Conservation (phyloP, 2,113 vertebrate genomes). For the Glaucomys volans region DNA sequence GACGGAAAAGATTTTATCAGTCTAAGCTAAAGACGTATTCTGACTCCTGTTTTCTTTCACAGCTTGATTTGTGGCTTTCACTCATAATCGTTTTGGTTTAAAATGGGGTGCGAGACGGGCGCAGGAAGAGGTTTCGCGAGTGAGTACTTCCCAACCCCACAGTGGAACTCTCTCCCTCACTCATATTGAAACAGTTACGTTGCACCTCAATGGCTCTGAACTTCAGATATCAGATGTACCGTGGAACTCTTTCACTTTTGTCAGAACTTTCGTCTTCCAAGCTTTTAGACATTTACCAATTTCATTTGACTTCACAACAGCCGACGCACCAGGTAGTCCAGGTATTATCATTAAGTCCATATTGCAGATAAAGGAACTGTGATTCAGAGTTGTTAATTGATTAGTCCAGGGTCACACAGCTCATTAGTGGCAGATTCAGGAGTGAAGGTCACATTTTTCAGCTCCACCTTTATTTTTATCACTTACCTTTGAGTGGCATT, state of each 20-base stretch:
- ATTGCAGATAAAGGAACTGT: background rate
- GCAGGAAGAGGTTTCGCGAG: background rate
- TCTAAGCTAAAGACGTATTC: background rate
- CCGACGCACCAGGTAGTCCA: background rate
- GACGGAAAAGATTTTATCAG: background rate
- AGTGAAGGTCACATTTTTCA: background rate
- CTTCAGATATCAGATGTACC: background rate
- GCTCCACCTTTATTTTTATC: background rate
- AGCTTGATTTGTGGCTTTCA: background rate
- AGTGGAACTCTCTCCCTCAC: background rate
- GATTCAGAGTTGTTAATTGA: slow-evolving; percentile 2
- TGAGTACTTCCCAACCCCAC: background rate
- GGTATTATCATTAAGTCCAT: background rate
- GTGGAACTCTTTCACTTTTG: background rate
- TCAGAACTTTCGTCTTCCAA: background rate
- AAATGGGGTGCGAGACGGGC: background rate
- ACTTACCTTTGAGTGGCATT: background rate
- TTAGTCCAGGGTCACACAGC: background rate
- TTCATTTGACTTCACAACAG: background rate
- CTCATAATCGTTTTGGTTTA: slow-evolving; percentile 14
- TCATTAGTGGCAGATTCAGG: background rate
- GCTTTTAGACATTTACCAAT: background rate
- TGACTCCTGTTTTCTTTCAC: background rate
- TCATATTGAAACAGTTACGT: background rate
- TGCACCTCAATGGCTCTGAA: background rate